phyloP scores from a whole-genome alignment of 2,888 invertebrate species.

The Silvanus unidentatus region DNA sequence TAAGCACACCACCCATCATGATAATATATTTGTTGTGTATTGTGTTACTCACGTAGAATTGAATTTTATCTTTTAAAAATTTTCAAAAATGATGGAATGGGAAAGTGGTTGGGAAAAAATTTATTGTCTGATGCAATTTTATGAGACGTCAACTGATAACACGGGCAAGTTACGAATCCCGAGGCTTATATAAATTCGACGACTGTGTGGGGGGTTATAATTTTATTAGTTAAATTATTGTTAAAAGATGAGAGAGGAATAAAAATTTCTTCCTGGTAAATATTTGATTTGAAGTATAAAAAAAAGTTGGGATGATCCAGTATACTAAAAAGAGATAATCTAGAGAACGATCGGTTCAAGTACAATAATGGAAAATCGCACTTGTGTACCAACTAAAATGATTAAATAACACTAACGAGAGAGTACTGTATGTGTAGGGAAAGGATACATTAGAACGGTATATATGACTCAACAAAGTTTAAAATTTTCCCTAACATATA shows the following conservation, averaged over 20 bases:
- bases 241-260: neutral
- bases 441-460: constrained; percentile 21
- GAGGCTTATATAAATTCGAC: constrained; percentile 26
- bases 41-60: too few species aligned
- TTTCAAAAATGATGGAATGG: too few species aligned
- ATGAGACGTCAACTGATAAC: constrained; percentile 20
- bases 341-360: too few species aligned
- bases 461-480: constrained; percentile 35
- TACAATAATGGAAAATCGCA: too few species aligned
- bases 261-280: neutral
- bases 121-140: neutral
- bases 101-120: too few species aligned
- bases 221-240: constrained; percentile 16
- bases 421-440: constrained; percentile 19
- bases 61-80: too few species aligned
- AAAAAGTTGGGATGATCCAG: too few species aligned
- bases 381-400: constrained; percentile 19
- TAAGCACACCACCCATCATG: too few species aligned
- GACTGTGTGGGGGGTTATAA: constrained; percentile 26
- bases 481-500: constrained; percentile 34
- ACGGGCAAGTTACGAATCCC: constrained; percentile 12
- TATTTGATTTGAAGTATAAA: too few species aligned
- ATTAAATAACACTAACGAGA: constrained; percentile 30
- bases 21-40: too few species aligned
- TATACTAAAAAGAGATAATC: too few species aligned